Evolutionary conservation across 2,797 vertebrate species (phyloP).

Genomic region (Mionectes olivaceus): DNA sequence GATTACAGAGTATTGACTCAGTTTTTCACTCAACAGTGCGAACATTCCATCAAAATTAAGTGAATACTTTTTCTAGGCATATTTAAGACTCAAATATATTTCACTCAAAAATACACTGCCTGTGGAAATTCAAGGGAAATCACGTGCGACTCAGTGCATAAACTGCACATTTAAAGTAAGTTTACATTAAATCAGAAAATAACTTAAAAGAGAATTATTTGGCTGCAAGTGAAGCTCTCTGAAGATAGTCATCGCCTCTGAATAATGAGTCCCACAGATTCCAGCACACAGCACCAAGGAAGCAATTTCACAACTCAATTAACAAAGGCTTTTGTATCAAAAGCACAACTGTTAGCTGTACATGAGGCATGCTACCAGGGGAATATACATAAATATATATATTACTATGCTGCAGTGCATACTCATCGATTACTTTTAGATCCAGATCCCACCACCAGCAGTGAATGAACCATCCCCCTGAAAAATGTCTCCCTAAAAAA

Average conservation of each 20-base stretch:
- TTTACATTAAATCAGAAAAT: slow-evolving; percentile 66
- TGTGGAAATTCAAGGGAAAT: slow-evolving; percentile 43
- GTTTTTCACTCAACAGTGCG: neutral
- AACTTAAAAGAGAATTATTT: slow-evolving; percentile 66
- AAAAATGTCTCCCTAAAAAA: neutral
- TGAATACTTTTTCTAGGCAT: neutral
- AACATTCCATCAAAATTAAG: neutral
- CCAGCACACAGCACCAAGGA: slow-evolving; percentile 55
- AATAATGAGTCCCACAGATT: slow-evolving; percentile 57
- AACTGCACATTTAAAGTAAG: slow-evolving; percentile 19
- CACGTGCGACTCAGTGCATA: slow-evolving; percentile 8
- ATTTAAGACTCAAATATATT: slow-evolving; percentile 13
- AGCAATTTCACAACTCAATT: slow-evolving; percentile 62
- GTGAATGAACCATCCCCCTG: neutral
- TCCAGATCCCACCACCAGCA: neutral
- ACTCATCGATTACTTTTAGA: neutral
- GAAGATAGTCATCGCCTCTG: slow-evolving; percentile 49
- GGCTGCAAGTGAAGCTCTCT: slow-evolving; percentile 54
- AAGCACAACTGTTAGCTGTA: slow-evolving; percentile 32
- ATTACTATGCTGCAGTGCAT: neutral
- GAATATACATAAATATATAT: neutral
- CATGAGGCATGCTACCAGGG: slow-evolving; percentile 2
- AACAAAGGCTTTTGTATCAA: slow-evolving; percentile 66
- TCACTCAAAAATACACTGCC: slow-evolving; percentile 16
- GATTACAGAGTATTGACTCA: neutral